phyloP scores from a whole-genome alignment of 1,140 invertebrate species.

The Atta texana region DNA sequence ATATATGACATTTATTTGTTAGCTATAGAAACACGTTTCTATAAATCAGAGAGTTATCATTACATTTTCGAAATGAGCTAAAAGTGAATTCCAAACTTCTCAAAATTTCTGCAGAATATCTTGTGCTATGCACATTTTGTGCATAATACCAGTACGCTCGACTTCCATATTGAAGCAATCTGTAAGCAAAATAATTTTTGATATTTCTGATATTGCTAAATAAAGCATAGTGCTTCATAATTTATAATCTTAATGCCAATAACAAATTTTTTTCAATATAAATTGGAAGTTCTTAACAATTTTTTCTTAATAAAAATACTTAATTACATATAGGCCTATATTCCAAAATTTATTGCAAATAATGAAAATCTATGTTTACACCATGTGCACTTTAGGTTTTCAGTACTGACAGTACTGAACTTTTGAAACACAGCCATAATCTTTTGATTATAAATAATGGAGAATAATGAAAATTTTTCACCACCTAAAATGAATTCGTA shows the following conservation, averaged over 20 bases:
- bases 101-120: slow-evolving; percentile 87
- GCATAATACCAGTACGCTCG: slow-evolving; percentile 89
- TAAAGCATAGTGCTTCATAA: neutral
- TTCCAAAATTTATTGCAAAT: too few species aligned
- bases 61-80: slow-evolving; percentile 91
- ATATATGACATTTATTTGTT: neutral
- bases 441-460: too few species aligned
- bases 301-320: neutral
- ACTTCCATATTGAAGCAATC: slow-evolving; percentile 90
- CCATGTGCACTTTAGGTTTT: too few species aligned
- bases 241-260: neutral
- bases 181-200: slow-evolving; percentile 78
- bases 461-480: too few species aligned
- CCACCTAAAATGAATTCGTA: too few species aligned
- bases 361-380: too few species aligned
- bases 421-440: too few species aligned
- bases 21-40: slow-evolving; percentile 16
- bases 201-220: slow-evolving; percentile 20
- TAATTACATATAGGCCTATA: too few species aligned
- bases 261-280: neutral
- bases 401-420: too few species aligned
- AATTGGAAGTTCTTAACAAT: neutral
- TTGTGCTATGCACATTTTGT: slow-evolving; percentile 85
- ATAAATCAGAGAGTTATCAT: slow-evolving; percentile 29
- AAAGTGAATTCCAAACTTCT: slow-evolving; percentile 90